Base-by-base conservation (phyloP, 2,797 vertebrate genomes). In the Malacoraja senta region DNA sequence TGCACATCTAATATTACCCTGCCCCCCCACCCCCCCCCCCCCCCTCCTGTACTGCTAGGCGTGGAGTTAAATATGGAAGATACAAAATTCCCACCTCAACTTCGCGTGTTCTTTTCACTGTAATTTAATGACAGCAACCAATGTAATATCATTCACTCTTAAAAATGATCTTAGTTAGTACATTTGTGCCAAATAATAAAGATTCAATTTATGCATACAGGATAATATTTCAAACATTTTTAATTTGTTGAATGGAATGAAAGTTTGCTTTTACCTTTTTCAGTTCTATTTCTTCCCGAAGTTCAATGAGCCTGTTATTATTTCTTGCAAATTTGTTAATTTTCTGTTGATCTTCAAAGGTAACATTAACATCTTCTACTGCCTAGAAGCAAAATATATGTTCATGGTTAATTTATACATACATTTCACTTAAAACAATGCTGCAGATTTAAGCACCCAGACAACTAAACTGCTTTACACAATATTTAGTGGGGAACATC, bases 251-350 rank as follows among this genome's bases (percentile, higher is more conserved):
- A 90, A 68, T 65, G n/a, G 35, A 71, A 91, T 7, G 44, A 53
- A 74, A 74, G 24, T 44, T 38, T 29, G 29, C 12, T 53, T 58
- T 94, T 96, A 98, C 99, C 96, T 98, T 99, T 95, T 98, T 99
- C 7, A 97, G 96, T 93, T 99, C 98, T 83, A 99, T 99, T 96
- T 99, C 98, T 94, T 99, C 98, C 94, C 98, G 99, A 12, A 99
- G 96, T 95, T 99, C 99, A 0, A 97, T 97, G 95, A 99, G 97
- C 94, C 98, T 97, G 95, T 96, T 99, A 44, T 98, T 99, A 93
- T 98, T 99, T 95, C 98, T 97, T 32, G 99, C 98, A 94, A 99
- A 99, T 93, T 98, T 99, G 94, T 99, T 99, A 94, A 99, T 99
- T 96, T 98, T 99, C 95, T 99, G 98, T 74, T 99, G 99, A 95